Percentiles rank a stretch among this genome's conserved stretches.
phyloP scores from a whole-genome alignment of 2,888 invertebrate genomes.

The Agapostemon virescens region DNA sequence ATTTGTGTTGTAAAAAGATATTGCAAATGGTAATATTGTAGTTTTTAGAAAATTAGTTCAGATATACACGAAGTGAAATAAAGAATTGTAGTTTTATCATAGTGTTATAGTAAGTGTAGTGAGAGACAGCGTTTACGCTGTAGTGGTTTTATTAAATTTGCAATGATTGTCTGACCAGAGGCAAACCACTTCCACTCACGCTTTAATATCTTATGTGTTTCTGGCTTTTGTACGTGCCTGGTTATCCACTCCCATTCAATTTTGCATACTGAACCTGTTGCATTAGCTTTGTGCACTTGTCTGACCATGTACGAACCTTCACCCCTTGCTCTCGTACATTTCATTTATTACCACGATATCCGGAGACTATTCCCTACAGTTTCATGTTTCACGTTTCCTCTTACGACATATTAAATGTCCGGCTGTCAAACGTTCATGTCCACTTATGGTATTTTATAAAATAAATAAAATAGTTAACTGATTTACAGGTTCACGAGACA shows the following conservation, averaged over 20 bases:
- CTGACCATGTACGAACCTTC: background rate
- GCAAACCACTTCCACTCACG: background rate
- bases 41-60: background rate
- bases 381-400: background rate
- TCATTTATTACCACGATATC: background rate
- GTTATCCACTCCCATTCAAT: background rate
- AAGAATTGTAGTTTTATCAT: background rate
- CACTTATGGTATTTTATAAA: background rate
- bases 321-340: background rate
- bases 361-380: background rate
- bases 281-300: background rate
- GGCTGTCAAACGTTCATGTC: background rate
- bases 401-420: background rate
- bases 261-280: conserved; percentile 8
- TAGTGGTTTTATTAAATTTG: background rate
- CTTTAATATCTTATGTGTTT: background rate
- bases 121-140: background rate
- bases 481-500: background rate
- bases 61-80: too few species aligned
- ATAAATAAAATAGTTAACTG: background rate
- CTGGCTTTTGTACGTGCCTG: background rate
- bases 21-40: background rate
- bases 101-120: background rate
- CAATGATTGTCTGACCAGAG: background rate
- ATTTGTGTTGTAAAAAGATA: too few species aligned